Evolutionary conservation across 2,888 invertebrate species (phyloP).

Genomic region (Phlogophora meticulosa): DNA sequence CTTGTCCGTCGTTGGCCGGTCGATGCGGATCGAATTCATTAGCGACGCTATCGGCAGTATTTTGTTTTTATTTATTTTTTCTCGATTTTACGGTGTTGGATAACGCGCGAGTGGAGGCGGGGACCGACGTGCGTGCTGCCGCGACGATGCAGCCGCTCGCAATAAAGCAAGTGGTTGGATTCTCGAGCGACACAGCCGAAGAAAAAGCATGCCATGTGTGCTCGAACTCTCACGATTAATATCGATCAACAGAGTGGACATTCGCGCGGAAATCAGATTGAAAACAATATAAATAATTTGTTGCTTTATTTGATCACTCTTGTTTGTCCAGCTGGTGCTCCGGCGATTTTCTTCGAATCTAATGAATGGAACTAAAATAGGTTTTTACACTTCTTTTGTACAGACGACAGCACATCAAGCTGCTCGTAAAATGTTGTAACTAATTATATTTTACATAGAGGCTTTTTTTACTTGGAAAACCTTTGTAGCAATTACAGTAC

Average conservation of each 20-base stretch:
- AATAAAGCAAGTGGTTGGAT: slow-evolving; percentile 74
- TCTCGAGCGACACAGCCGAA: slow-evolving; percentile 62
- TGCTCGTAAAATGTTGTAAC: not conserved
- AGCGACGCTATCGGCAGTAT: slow-evolving; percentile 56
- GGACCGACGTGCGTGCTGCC: slow-evolving; percentile 79
- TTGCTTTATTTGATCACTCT: slow-evolving; percentile 62
- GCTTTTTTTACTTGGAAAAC: not conserved
- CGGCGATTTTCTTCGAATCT: slow-evolving; percentile 36
- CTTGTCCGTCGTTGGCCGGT: slow-evolving; percentile 61
- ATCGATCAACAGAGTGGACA: slow-evolving; percentile 56
- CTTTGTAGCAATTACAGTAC: too few relatives aligned
- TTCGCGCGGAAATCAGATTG: slow-evolving; percentile 55
- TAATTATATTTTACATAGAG: slow-evolving; percentile 8
- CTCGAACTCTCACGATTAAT: slow-evolving; percentile 62
- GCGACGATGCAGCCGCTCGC: slow-evolving; percentile 79
- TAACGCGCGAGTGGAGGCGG: slow-evolving; percentile 64
- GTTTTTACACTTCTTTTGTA: slow-evolving; percentile 30
- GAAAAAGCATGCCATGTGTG: slow-evolving; percentile 68
- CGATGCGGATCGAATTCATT: slow-evolving; percentile 63
- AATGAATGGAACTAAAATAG: slow-evolving; percentile 7
- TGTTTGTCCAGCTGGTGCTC: slow-evolving; percentile 45
- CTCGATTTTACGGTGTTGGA: slow-evolving; percentile 67
- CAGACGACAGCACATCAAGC: too few relatives aligned
- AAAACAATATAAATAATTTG: slow-evolving; percentile 68
- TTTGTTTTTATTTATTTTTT: slow-evolving; percentile 67